Conservation (phyloP, 2,113 vertebrate genomes). For the Psammodynastes pulverulentus region DNA sequence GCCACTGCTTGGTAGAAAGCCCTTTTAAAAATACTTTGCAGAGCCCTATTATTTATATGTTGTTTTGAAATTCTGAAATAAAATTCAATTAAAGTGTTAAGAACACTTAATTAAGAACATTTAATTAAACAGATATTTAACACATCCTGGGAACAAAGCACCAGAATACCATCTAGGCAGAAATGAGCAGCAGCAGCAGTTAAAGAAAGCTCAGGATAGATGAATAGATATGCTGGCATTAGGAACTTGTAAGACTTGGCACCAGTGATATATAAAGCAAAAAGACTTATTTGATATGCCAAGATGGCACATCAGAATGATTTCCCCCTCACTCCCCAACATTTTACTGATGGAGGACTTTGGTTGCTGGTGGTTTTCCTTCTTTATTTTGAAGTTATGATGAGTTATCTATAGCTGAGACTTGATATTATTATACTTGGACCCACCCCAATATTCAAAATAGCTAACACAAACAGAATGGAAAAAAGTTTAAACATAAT, state of each 20-base stretch:
- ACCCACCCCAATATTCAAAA: not conserved
- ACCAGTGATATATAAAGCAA: not conserved
- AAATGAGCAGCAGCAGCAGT: not conserved
- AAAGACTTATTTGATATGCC: not conserved
- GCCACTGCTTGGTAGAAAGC: not conserved
- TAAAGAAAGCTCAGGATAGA: not conserved
- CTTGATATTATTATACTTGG: not conserved
- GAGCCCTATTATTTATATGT: constrained; percentile 1
- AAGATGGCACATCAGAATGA: not conserved
- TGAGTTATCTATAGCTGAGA: not conserved
- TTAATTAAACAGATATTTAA: not conserved
- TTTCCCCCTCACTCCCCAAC: not conserved
- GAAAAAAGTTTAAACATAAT: not conserved
- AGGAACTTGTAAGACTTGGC: not conserved
- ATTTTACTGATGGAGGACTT: not conserved
- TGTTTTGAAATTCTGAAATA: not conserved
- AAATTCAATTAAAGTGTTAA: not conserved
- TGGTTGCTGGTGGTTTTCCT: too few relatives aligned
- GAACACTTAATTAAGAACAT: not conserved
- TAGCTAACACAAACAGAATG: not conserved
- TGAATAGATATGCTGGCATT: not conserved
- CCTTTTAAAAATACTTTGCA: not conserved
- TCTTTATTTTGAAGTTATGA: not conserved
- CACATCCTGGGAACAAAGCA: not conserved
- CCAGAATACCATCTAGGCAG: not conserved